Evolutionary conservation across 2,888 invertebrate species (phyloP).

Genomic region (Platerodrilus igneus): DNA sequence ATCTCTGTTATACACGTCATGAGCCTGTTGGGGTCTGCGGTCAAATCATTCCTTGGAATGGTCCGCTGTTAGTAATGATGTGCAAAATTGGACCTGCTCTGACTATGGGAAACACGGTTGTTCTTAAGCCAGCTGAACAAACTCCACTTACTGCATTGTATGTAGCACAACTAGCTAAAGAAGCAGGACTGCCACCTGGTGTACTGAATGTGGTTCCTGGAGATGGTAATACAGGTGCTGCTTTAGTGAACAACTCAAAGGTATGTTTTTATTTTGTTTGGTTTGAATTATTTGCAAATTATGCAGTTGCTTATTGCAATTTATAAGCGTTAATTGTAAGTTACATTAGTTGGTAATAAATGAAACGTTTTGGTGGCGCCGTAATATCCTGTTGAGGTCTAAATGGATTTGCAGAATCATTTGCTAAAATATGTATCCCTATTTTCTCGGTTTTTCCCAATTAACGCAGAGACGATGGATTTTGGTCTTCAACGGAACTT

Average conservation of each 20-base stretch:
- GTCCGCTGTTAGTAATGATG: constrained; percentile 86
- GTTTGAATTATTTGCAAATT: too few species aligned
- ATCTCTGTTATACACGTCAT: constrained; percentile 78
- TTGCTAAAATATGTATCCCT: too few species aligned
- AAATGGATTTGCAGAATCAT: too few species aligned
- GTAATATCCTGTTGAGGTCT: too few species aligned
- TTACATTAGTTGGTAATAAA: too few species aligned
- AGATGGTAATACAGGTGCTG: constrained; percentile 78
- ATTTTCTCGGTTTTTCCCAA: too few species aligned
- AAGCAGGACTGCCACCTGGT: constrained; percentile 90
- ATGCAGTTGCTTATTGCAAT: too few species aligned
- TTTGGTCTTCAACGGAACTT: too few species aligned
- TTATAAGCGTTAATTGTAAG: too few species aligned
- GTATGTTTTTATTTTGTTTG: too few species aligned
- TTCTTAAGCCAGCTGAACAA: constrained; percentile 93
- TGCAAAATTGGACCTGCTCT: constrained; percentile 86
- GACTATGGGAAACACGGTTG: constrained; percentile 73
- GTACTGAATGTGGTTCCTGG: constrained; percentile 91
- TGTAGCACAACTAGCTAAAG: constrained; percentile 75
- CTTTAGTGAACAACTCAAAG: constrained; percentile 62
- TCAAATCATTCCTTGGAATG: constrained; percentile 95
- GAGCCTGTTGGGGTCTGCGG: constrained; percentile 95
- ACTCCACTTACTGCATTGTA: constrained; percentile 89
- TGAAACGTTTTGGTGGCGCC: too few species aligned
- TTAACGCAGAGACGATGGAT: too few species aligned